A percentile compares a stretch with the other conserved stretches of the same genome.
phyloP scores from a whole-genome alignment of 92 coral and sea anemone species.

The Porites rus region DNA sequence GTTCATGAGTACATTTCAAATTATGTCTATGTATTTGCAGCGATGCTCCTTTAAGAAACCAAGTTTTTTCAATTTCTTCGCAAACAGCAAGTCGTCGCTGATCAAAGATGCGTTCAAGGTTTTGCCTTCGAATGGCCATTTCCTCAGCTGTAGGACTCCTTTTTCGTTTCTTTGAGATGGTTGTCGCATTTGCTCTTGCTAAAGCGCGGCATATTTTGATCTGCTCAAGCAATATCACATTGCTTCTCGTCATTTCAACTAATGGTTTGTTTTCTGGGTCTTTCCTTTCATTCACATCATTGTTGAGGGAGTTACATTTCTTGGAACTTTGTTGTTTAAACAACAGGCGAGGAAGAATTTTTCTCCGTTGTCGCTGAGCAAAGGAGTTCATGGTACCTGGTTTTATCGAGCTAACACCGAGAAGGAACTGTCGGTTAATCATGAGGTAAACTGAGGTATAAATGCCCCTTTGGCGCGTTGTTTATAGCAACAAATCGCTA shows the following conservation, averaged over 20 bases:
- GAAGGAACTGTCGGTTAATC: background rate
- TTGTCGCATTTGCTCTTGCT: background rate
- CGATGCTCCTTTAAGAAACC: constrained; percentile 4
- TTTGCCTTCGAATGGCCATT: background rate
- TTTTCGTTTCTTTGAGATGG: background rate
- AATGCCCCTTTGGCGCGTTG: no score
- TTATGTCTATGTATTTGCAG: background rate
- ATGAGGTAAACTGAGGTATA: no score
- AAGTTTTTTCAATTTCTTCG: background rate
- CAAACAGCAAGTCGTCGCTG: background rate
- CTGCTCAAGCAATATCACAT: background rate
- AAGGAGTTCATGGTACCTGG: background rate
- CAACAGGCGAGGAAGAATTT: background rate
- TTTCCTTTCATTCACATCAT: background rate
- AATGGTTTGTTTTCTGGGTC: background rate
- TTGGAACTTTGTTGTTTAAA: background rate
- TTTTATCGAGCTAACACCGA: background rate
- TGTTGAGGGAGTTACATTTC: background rate
- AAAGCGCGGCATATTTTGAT: background rate
- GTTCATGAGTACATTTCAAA: no score
- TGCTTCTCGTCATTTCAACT: background rate
- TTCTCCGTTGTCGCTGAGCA: background rate
- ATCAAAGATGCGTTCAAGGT: background rate
- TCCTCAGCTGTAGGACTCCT: background rate
- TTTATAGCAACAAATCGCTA: no score